Base-by-base conservation (phyloP, 2,113 vertebrate species). In the Miniopterus natalensis region DNA sequence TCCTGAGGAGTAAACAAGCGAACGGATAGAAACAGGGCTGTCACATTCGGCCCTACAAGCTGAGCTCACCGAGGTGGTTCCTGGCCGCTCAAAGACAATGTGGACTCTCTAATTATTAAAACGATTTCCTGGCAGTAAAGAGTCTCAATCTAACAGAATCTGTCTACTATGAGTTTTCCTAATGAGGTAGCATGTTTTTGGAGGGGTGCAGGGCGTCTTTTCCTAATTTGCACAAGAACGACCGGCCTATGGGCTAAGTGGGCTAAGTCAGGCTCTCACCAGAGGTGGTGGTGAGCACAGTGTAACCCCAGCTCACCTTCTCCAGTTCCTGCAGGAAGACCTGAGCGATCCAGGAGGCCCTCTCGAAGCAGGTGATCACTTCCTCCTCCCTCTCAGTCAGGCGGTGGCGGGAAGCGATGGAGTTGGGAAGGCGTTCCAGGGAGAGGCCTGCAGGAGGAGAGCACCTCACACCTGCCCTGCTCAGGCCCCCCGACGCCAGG, bases 241-340 rank as follows among this genome's bases (percentile, higher is more conserved):
- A 36, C 25, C 5, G 15, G n/a, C 31, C 10, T 3, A 4, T 1
- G 6, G 29, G 21, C n/a, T 75, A 18, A 27, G 71, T 0, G 8
- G 29, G 36, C 27, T 2, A 0, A 40, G 45, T 29, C 0, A 53
- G 18, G 20, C 2, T 57, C 40, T 92, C 75, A 10, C 18, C 0
- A 40, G 40, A 77, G n/a, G 70, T 47, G 61, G 45, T 40, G 0
- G 1, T 7, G 23, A 31, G 1, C 27, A 20, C 0, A 1, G 73
- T 2, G 3, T 4, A 7, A 36, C 21, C 65, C 73, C 75, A 70
- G 80, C 98, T 98, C 95, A 99, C 99, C 99, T 99, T 99, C 80
- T 99, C 99, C 59, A 99, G 97, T 91, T 99, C 99, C 97, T 99
- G 99, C 95, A 99, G 98, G 97, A 99, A 99, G 29, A 99, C 98